A percentile compares a stretch with the other conserved stretches of the same genome.
Conservation (phyloP, 2,888 invertebrate species). For the Smittia aterrima region DNA sequence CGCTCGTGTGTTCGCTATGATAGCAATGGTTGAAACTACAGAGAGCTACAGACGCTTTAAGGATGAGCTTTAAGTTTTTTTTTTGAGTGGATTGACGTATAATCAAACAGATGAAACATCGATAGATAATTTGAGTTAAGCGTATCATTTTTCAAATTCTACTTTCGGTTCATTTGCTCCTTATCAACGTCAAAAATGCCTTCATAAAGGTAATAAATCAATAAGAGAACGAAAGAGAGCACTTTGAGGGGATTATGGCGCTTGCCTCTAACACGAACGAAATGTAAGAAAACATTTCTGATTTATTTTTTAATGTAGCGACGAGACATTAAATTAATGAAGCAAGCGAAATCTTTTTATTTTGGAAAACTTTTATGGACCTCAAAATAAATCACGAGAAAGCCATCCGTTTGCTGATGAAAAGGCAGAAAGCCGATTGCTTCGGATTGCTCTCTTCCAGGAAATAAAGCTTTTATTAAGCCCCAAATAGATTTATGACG, state of each 20-base stretch:
- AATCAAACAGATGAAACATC: background rate
- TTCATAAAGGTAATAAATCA: slow-evolving; percentile 19
- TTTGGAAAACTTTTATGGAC: background rate
- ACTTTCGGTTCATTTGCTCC: slow-evolving; percentile 21
- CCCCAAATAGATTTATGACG: slow-evolving; percentile 29
- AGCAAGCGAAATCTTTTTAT: background rate
- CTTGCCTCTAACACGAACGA: background rate
- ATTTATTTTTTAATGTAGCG: slow-evolving; percentile 1
- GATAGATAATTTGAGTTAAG: slow-evolving; percentile 26
- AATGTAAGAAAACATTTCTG: slow-evolving; percentile 1
- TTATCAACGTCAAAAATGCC: slow-evolving; percentile 7
- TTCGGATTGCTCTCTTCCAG: background rate
- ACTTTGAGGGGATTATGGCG: background rate
- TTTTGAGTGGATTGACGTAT: too few species aligned
- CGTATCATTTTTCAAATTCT: slow-evolving; percentile 13
- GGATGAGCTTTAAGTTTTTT: too few species aligned
- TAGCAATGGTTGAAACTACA: too few species aligned
- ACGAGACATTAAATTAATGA: slow-evolving; percentile 7
- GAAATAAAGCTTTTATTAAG: background rate
- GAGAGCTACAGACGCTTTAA: too few species aligned
- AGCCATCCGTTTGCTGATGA: background rate
- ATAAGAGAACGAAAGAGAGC: background rate
- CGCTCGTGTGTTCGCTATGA: too few species aligned
- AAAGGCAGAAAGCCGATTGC: background rate
- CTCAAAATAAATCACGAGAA: background rate